Evolutionary conservation across 2,888 invertebrate species (phyloP), one percentile per base, ranked within the genome.

Genomic region (Dysmachus trigonus): DNA sequence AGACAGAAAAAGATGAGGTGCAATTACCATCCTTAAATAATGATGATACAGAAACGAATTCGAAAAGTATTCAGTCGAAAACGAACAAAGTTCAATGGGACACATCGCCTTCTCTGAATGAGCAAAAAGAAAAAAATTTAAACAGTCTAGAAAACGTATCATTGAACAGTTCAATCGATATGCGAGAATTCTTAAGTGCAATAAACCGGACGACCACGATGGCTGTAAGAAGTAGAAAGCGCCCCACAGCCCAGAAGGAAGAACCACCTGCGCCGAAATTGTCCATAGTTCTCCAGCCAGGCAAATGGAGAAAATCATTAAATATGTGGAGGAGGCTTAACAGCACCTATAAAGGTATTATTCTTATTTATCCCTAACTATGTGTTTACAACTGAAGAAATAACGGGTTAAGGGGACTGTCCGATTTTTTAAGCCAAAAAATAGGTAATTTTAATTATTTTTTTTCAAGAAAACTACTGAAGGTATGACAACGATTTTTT

Each of bases 251-350:
- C 1, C 73, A 73, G 8, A 15, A 3, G 2, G 8, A 73, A 13
- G 7, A 31, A 5, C 18, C 5, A 33, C 47, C 51, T 6, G 6
- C 10, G 30, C 13, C 27, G 15, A 47, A 79, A 51, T 30, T 30
- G 2, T 88, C 87, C 30, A 76, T 94, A 88, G 91, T 93, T 13
- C 90, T 95, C 1, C 94, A 94, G 88, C 94, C 95, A 13, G 95
- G 95, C 0, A 96, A 94, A 89, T 96, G 95, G 95, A 93, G 94
- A 79, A 93, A 95, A 89, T 95, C 95, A 0, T 89, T 95, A 5
- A 94, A 93, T 87, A 93, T 93, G 87, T 93, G 94, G 89, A 94
- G 92, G 88, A 93, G 93, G 89, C 92, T 93, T 41, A 77, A 77
- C 33, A 0, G 31, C 30, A 30, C 33, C 73, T 33, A 1, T 73